Evolutionary conservation across 2,888 invertebrate genomes (phyloP).

Genomic region (Troides oblongomaculatus): DNA sequence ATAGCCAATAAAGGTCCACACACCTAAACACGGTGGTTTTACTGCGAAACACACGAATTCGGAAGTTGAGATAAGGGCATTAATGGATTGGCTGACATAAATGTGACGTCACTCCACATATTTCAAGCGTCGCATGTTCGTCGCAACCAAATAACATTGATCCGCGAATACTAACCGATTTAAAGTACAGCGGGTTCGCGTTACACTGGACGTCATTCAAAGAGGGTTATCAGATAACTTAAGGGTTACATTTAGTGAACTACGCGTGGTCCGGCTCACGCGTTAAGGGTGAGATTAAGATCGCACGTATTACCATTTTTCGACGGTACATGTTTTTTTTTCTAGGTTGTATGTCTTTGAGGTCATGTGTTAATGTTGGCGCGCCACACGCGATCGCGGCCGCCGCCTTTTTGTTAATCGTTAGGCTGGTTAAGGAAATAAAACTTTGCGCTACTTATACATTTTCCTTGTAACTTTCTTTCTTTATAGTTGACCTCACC

Average conservation of each 20-base stretch:
- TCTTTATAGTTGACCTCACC: too few species aligned
- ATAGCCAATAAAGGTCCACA: conserved; percentile 57
- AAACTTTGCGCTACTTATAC: background rate
- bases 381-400: conserved; percentile 57
- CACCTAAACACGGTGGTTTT: conserved; percentile 48
- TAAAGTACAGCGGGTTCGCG: conserved; percentile 39
- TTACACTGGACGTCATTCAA: conserved; percentile 45
- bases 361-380: conserved; percentile 67
- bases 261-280: conserved; percentile 75
- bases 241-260: conserved; percentile 72
- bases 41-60: conserved; percentile 68
- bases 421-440: conserved; percentile 8
- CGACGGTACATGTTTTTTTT: conserved; percentile 49
- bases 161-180: conserved; percentile 32
- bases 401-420: conserved; percentile 32
- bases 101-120: conserved; percentile 78
- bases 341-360: conserved; percentile 62
- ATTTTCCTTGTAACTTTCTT: background rate
- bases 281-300: conserved; percentile 64
- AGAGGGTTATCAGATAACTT: conserved; percentile 71
- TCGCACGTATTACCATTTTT: conserved; percentile 74
- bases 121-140: conserved; percentile 73
- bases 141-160: conserved; percentile 45
- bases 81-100: conserved; percentile 79
- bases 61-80: conserved; percentile 75